Percentiles rank a stretch among this genome's conserved stretches.
phyloP scores from a whole-genome alignment of 2,888 invertebrate genomes.

The Limnephilus auricula region DNA sequence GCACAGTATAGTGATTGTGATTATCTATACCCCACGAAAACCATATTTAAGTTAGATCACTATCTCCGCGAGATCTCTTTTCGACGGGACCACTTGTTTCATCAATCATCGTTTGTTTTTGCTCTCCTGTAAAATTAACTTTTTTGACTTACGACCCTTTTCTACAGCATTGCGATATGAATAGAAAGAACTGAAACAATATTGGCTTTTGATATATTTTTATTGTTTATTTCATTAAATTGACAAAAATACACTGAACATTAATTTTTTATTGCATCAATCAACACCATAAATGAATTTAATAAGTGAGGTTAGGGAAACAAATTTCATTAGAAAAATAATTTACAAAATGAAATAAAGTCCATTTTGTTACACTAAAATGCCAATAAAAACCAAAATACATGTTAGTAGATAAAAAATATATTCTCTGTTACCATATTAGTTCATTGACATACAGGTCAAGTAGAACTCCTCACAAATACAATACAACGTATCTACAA shows the following conservation, averaged over 20 bases:
- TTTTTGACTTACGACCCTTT: no score
- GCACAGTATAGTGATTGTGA: no score
- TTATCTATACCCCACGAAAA: no score
- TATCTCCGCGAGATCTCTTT: no score
- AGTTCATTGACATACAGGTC: background rate
- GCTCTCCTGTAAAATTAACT: no score
- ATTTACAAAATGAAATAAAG: conserved; percentile 16
- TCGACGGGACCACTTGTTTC: no score
- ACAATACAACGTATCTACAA: conserved; percentile 16
- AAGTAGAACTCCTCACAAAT: conserved; percentile 18
- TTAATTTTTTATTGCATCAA: conserved; percentile 25
- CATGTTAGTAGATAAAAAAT: conserved; percentile 12
- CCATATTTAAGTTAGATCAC: no score
- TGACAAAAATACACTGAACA: conserved; percentile 43
- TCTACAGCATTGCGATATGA: no score
- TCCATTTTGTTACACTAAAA: conserved; percentile 1
- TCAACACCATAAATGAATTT: background rate
- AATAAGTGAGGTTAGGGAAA: conserved; percentile 15
- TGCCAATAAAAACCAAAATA: conserved; percentile 15
- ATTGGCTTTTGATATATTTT: conserved; percentile 38
- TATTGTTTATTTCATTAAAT: conserved; percentile 29
- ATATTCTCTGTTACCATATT: conserved; percentile 22
- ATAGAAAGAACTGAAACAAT: background rate
- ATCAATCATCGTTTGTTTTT: no score
- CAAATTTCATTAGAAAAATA: conserved; percentile 44